Evolutionary conservation across 2,797 vertebrate species (phyloP).

Genomic region (Pygocentrus nattereri): DNA sequence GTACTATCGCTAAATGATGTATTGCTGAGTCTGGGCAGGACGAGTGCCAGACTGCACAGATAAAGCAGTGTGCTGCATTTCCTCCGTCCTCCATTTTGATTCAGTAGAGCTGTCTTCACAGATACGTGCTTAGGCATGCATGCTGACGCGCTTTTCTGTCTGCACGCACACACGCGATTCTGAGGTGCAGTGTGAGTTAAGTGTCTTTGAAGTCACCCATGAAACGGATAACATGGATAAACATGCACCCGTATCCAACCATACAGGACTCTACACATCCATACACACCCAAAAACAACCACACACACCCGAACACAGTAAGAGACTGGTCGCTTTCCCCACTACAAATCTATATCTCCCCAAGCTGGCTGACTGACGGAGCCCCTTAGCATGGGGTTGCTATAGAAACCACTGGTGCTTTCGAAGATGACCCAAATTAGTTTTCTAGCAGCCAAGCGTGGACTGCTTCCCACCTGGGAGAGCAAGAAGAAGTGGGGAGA

Average conservation of each 20-base stretch:
- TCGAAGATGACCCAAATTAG: constrained; percentile 67
- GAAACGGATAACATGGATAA: constrained; percentile 29
- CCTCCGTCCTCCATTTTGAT: constrained; percentile 75
- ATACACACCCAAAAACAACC: not conserved
- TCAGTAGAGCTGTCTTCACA: constrained; percentile 68
- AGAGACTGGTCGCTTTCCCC: constrained; percentile 27
- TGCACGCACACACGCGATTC: constrained; percentile 25
- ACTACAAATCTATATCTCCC: constrained; percentile 33
- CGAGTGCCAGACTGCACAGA: constrained; percentile 50
- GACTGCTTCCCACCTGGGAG: constrained; percentile 54
- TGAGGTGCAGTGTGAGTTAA: constrained; percentile 32
- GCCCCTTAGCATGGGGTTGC: constrained; percentile 59
- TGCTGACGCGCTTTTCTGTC: constrained; percentile 43
- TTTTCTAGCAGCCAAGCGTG: constrained; percentile 58
- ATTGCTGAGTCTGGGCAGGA: constrained; percentile 59
- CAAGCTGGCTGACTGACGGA: constrained; percentile 43
- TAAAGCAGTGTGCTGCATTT: constrained; percentile 59
- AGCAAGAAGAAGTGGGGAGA: constrained; percentile 22
- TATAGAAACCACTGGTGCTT: constrained; percentile 64
- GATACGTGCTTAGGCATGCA: constrained; percentile 56
- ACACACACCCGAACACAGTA: not conserved
- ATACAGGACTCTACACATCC: not conserved
- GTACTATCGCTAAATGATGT: constrained; percentile 61
- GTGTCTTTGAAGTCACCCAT: constrained; percentile 40
- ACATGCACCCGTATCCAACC: not conserved